Conservation (phyloP, 2,113 vertebrate species). For the Lampris incognitus region DNA sequence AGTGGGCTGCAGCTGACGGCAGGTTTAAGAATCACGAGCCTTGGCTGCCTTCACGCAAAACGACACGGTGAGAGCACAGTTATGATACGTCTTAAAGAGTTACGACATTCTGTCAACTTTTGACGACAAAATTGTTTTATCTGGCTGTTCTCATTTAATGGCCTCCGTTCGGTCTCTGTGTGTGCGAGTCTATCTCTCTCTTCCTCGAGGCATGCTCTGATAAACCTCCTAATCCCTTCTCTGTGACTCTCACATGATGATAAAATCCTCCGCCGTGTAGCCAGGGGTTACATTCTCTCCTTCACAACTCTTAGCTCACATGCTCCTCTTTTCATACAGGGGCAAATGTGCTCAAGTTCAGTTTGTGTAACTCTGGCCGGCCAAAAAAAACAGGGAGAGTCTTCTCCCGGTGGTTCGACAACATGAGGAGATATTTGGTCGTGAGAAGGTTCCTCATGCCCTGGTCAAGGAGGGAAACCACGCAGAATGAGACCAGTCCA, state of each 20-base stretch:
- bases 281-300: slow-evolving; percentile 41
- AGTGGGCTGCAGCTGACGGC: too few species aligned
- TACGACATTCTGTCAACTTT: too few species aligned
- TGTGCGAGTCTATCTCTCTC: slow-evolving; percentile 1
- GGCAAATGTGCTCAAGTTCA: slow-evolving; percentile 26
- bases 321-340: slow-evolving; percentile 38
- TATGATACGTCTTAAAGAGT: background rate
- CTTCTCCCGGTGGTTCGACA: slow-evolving; percentile 38
- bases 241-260: slow-evolving; percentile 88
- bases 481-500: slow-evolving; percentile 74
- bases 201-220: slow-evolving; percentile 33
- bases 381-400: slow-evolving; percentile 18
- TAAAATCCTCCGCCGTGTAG: slow-evolving; percentile 54
- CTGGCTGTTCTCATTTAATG: slow-evolving; percentile 6
- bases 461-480: slow-evolving; percentile 44
- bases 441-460: slow-evolving; percentile 51
- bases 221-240: slow-evolving; percentile 74
- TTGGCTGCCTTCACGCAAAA: too few species aligned
- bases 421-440: slow-evolving; percentile 62
- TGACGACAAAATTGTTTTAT: background rate
- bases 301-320: slow-evolving; percentile 54
- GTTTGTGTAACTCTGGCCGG: slow-evolving; percentile 14
- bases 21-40: too few species aligned
- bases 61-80: background rate
- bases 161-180: slow-evolving; percentile 16